These are phyloP conservation scores for Diorhabda carinulata DNA, from an alignment of 1,140 invertebrate genomes.

Conservation along the genomic window DNA sequence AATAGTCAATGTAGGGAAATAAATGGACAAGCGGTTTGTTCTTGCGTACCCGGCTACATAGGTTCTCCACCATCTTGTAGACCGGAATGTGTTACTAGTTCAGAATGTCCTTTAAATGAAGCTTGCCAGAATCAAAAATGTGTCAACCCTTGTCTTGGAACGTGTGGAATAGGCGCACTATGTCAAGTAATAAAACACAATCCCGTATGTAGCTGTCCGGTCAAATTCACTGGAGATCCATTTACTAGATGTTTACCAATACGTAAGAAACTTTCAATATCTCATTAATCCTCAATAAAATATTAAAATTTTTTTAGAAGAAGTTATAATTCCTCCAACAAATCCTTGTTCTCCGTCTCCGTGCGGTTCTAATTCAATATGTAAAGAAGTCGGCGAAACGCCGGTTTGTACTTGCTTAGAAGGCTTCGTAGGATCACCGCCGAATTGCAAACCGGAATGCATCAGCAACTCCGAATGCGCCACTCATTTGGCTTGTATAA, in stretches of 20 bases:
- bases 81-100: constrained; percentile 63
- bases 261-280: constrained; percentile 35
- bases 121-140: constrained; percentile 70
- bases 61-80: constrained; percentile 63
- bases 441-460: constrained; percentile 65
- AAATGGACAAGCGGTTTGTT: constrained; percentile 61
- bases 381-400: constrained; percentile 55
- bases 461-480: constrained; percentile 61
- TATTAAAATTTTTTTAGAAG: constrained; percentile 30
- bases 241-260: constrained; percentile 52
- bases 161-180: constrained; percentile 58
- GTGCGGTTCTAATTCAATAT: constrained; percentile 68
- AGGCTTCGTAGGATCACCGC: constrained; percentile 59
- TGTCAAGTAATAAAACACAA: constrained; percentile 73
- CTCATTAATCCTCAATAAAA: background rate
- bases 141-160: constrained; percentile 62
- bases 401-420: constrained; percentile 63
- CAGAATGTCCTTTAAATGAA: constrained; percentile 61
- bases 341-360: constrained; percentile 65
- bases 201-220: constrained; percentile 69
- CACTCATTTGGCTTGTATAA: constrained; percentile 61
- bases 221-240: constrained; percentile 68
- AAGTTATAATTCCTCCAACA: constrained; percentile 44
- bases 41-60: constrained; percentile 59
- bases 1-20: constrained; percentile 62